Conservation (phyloP, 2,113 vertebrate species). For the Todiramphus chloris region DNA sequence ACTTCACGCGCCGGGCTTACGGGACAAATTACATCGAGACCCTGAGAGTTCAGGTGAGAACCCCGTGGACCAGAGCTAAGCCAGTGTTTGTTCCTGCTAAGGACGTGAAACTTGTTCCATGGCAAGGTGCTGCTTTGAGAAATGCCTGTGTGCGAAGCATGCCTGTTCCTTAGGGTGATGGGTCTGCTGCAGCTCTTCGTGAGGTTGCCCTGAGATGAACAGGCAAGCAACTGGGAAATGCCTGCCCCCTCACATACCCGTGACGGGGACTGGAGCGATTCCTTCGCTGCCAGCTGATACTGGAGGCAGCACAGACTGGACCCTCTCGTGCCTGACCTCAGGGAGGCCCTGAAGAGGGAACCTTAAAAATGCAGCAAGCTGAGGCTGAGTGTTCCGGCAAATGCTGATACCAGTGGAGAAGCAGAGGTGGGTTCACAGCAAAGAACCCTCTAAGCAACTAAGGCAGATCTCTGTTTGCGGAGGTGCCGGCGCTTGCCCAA, state of each 20-base stretch:
- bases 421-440: neutral
- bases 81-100: neutral
- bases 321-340: neutral
- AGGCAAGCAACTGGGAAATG: neutral
- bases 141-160: neutral
- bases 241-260: neutral
- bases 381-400: neutral
- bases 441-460: neutral
- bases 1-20: constrained; percentile 93
- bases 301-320: neutral
- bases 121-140: neutral
- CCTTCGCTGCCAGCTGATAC: neutral
- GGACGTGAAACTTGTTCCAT: neutral
- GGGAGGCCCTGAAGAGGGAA: neutral
- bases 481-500: neutral
- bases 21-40: constrained; percentile 98
- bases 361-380: neutral
- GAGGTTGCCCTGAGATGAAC: neutral
- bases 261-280: neutral
- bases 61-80: neutral
- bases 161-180: neutral
- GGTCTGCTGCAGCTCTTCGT: neutral
- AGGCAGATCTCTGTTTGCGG: neutral
- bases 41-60: constrained; percentile 88
- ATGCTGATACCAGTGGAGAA: neutral